Percentiles rank a stretch among this genome's conserved stretches.
Conservation (phyloP, 2,888 invertebrate species). For the Melieria omissa region DNA sequence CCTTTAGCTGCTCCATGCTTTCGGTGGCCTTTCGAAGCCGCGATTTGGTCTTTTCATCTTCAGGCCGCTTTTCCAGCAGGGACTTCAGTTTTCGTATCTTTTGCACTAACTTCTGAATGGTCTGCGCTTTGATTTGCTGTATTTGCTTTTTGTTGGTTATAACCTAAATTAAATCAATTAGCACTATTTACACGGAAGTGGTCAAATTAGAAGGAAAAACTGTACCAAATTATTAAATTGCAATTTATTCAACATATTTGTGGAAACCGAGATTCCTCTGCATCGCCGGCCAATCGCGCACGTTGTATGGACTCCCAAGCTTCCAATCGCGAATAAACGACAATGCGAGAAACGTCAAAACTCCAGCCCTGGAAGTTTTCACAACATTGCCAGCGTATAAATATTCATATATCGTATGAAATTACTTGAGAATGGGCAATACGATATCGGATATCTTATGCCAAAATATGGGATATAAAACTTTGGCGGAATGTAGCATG, state of each 20-base stretch:
- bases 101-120: conserved; percentile 60
- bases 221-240: conserved; percentile 63
- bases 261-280: not conserved
- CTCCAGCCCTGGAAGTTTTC: not conserved
- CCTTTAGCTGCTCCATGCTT: conserved; percentile 55
- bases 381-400: no score
- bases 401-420: no score
- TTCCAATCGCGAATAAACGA: no score
- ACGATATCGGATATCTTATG: no score
- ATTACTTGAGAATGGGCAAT: no score
- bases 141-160: conserved; percentile 60
- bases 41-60: conserved; percentile 52
- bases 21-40: conserved; percentile 53
- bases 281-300: not conserved
- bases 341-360: conserved; percentile 1
- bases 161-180: conserved; percentile 50
- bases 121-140: conserved; percentile 55
- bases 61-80: conserved; percentile 53
- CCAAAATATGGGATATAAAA: no score
- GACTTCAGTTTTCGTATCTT: conserved; percentile 60
- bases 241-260: conserved; percentile 59
- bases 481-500: no score
- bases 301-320: no score
- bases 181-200: not conserved
- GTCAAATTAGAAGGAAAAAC: not conserved